Base-by-base conservation (phyloP, 2,113 vertebrate species). In the Oryzias curvinotus region DNA sequence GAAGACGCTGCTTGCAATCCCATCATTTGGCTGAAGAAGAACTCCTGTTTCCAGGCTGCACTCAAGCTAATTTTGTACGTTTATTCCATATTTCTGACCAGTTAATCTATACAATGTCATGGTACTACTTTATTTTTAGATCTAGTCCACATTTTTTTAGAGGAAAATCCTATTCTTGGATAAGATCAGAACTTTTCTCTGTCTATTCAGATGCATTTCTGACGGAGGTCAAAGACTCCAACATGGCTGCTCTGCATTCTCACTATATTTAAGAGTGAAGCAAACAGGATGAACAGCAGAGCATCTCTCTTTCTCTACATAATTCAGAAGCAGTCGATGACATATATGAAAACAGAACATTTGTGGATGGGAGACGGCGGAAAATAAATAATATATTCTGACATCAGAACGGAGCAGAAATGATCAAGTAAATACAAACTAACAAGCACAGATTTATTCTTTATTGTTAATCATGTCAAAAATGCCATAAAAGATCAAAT, bases 161-260 rank as follows among this genome's bases (percentile, higher is more conserved):
- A 42, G 3, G 3, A 15, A 15, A 3, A 52, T 57, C 16, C 18
- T 43, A 19, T 41, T 56, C 13, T 47, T 43, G 43, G 14, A 74
- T 21, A 8, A 50, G 44, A 60, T 28, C 43, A 60, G 62, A 21
- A 14, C 64, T 62, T 59, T 41, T 54, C 56, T 28, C 54, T 21
- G 42, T 61, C 46, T 43, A 71, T 67, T 74, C 62, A 52, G 14
- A 46, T 14, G 43, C 41, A 26, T 57, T 52, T 50, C 51, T 65
- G 62, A 17, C 47, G 70, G 55, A 46, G 52, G 65, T 78, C 30
- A 69, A 77, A 73, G 18, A 23, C 57, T 56, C 63, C 43, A 1
- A 75, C 49, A n/a, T 18, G 48, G 30, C 14, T 6, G 49, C 13
- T 0, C 10, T 41, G 10, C 15, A 62, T 49, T 49, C 2, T 18